These are phyloP conservation scores for Nebria ingens DNA, from an alignment of 1,140 invertebrate species.

Conservation along the genomic window DNA sequence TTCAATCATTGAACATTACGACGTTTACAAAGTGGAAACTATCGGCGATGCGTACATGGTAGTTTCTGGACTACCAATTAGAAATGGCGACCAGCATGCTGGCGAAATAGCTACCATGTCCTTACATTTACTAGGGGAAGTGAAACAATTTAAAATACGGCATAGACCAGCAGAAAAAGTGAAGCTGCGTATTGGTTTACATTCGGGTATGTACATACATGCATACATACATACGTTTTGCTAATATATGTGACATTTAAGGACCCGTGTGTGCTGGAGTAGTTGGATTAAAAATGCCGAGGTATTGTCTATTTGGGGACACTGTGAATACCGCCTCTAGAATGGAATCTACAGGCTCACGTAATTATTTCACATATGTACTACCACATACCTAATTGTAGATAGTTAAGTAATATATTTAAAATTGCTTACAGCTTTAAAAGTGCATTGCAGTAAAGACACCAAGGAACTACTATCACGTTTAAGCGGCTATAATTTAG, in stretches of 20 bases:
- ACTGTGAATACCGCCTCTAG: slow-evolving; percentile 88
- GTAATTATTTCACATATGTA: slow-evolving; percentile 34
- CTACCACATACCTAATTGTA: background rate
- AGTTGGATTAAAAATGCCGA: slow-evolving; percentile 81
- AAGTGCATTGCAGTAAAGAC: slow-evolving; percentile 74
- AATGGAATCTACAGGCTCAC: slow-evolving; percentile 84
- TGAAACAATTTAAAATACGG: slow-evolving; percentile 75
- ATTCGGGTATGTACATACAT: slow-evolving; percentile 81
- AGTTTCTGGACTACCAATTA: slow-evolving; percentile 72
- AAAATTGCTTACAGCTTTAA: slow-evolving; percentile 47
- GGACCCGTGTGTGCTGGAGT: slow-evolving; percentile 77
- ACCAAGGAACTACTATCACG: slow-evolving; percentile 62
- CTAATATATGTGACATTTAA: slow-evolving; percentile 27
- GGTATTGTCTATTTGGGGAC: slow-evolving; percentile 84
- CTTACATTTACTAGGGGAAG: slow-evolving; percentile 67
- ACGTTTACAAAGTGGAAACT: slow-evolving; percentile 91
- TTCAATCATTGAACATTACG: slow-evolving; percentile 80
- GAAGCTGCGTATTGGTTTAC: slow-evolving; percentile 82
- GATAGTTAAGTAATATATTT: too few species aligned
- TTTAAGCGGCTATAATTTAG: slow-evolving; percentile 65
- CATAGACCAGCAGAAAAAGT: slow-evolving; percentile 77
- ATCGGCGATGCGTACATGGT: slow-evolving; percentile 89
- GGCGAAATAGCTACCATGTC: slow-evolving; percentile 92
- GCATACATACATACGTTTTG: too few species aligned
- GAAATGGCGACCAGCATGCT: slow-evolving; percentile 72